Conservation (phyloP, 2,113 vertebrate species). For the Paracanthobrama guichenoti region DNA sequence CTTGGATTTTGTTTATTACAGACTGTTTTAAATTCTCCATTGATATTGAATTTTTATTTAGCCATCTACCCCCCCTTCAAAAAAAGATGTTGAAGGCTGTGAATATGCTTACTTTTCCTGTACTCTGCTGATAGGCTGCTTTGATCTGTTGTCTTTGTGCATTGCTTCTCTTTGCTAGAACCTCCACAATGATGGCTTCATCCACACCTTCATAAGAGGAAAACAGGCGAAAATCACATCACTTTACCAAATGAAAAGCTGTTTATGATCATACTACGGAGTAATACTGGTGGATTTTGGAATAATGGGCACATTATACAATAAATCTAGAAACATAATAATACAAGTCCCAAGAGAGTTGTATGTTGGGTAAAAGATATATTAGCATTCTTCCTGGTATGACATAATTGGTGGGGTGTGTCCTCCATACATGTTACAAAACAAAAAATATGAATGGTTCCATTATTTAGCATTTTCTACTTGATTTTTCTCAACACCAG, state of each 20-base stretch:
- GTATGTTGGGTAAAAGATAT: background rate
- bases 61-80: background rate
- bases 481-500: background rate
- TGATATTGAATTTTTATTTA: background rate
- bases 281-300: background rate
- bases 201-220: slow-evolving; percentile 78
- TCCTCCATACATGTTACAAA: background rate
- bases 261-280: background rate
- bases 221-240: background rate
- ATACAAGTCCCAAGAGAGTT: background rate
- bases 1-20: too few relatives aligned
- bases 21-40: too few relatives aligned
- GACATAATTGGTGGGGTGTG: background rate
- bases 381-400: background rate
- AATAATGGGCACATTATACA: background rate
- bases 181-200: slow-evolving; percentile 83
- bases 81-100: background rate
- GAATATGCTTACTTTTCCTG: slow-evolving; percentile 77
- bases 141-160: slow-evolving; percentile 89
- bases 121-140: slow-evolving; percentile 79
- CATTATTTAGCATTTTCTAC: background rate
- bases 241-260: background rate
- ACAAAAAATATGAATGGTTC: too few relatives aligned
- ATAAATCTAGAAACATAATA: background rate
- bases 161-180: slow-evolving; percentile 85